Evolutionary conservation across 2,888 invertebrate genomes (phyloP).

Genomic region (Thereva unica): DNA sequence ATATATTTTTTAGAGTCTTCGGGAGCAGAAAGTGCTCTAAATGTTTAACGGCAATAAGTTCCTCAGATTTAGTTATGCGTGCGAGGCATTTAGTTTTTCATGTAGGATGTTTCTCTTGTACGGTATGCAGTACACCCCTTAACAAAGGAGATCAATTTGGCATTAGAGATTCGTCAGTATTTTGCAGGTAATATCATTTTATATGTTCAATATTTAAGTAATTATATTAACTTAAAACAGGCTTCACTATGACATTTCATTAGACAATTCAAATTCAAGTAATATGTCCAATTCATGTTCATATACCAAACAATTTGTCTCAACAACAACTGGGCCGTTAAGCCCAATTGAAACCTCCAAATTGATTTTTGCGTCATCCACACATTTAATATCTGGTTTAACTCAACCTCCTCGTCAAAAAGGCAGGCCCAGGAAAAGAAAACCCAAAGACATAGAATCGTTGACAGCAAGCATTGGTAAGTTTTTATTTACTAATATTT

Average conservation of each 20-base stretch:
- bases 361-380: constrained; percentile 58
- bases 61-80: constrained; percentile 93
- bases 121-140: constrained; percentile 81
- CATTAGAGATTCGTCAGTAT: constrained; percentile 83
- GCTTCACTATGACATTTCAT: constrained; percentile 57
- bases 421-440: constrained; percentile 89
- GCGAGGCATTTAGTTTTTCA: constrained; percentile 92
- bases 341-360: constrained; percentile 58
- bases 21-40: constrained; percentile 86
- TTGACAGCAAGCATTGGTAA: constrained; percentile 85
- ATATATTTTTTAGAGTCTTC: constrained; percentile 74
- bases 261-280: constrained; percentile 52
- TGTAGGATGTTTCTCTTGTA: constrained; percentile 92
- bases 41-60: constrained; percentile 85
- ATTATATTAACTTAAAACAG: constrained; percentile 43
- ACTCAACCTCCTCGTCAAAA: constrained; percentile 78
- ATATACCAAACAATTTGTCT: constrained; percentile 60
- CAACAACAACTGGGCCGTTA: constrained; percentile 57
- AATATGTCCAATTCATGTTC: constrained; percentile 60
- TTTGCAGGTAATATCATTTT: constrained; percentile 69
- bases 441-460: constrained; percentile 86
- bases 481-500: constrained; percentile 48
- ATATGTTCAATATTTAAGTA: not conserved
- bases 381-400: constrained; percentile 64
- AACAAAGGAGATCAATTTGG: constrained; percentile 95